Conservation (phyloP, 2,113 vertebrate species). For the Rousettus leschenaultii region DNA sequence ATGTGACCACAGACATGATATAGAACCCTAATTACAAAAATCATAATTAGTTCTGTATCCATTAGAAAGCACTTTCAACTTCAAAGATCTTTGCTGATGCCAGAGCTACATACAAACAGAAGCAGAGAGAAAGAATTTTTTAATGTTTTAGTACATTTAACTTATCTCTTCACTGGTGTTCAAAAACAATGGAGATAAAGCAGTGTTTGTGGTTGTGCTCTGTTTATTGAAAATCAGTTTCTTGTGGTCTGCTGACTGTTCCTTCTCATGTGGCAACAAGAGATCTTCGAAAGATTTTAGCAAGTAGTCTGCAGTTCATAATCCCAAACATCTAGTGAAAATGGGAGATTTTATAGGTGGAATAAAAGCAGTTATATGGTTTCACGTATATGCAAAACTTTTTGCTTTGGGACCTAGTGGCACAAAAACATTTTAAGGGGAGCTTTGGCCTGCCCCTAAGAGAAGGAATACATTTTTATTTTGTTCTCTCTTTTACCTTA, state of each 20-base stretch:
- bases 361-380: constrained; percentile 44
- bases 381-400: neutral
- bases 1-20: neutral
- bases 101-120: neutral
- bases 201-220: neutral
- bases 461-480: neutral
- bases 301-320: neutral
- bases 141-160: neutral
- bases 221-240: neutral
- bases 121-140: neutral
- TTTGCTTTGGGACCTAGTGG: neutral
- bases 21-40: neutral
- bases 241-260: neutral
- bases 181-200: constrained; percentile 3
- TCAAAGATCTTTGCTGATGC: neutral
- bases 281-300: constrained; percentile 23
- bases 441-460: neutral
- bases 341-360: neutral
- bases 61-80: neutral
- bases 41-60: neutral
- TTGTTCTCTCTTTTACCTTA: neutral
- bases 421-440: neutral
- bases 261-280: neutral
- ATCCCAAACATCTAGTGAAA: constrained; percentile 41
- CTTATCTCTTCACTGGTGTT: neutral